phyloP scores from a whole-genome alignment of 2,797 vertebrate species.

The Lutjanus argentimaculatus region DNA sequence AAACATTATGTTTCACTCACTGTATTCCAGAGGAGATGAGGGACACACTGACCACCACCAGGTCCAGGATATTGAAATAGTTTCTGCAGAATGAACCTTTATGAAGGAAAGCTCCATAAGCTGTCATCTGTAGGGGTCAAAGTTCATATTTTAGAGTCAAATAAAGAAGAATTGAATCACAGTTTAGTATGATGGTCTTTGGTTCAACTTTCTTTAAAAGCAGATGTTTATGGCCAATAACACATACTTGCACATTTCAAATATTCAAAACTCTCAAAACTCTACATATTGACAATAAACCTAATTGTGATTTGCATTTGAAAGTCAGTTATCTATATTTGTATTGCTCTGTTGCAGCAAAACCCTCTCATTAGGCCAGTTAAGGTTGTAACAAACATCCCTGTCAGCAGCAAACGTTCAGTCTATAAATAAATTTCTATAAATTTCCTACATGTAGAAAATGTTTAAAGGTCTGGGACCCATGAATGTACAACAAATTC shows the following conservation, averaged over 20 bases:
- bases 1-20: slow-evolving; percentile 86
- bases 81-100: slow-evolving; percentile 99
- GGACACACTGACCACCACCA: slow-evolving; percentile 99
- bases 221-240: not conserved
- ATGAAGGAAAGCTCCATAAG: slow-evolving; percentile 97
- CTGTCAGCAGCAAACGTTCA: not conserved
- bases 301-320: too few relatives aligned
- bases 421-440: not conserved
- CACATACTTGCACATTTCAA: not conserved
- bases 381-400: not conserved
- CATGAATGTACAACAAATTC: not conserved
- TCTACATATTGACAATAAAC: too few relatives aligned
- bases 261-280: too few relatives aligned
- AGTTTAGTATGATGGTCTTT: not conserved
- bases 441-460: not conserved
- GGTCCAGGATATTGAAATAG: slow-evolving; percentile 99
- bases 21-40: slow-evolving; percentile 99
- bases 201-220: slow-evolving; percentile 1
- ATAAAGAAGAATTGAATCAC: slow-evolving; percentile 5
- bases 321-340: not conserved
- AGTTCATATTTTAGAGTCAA: slow-evolving; percentile 29
- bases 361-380: not conserved
- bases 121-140: slow-evolving; percentile 92
- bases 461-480: not conserved
- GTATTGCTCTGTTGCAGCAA: not conserved